phyloP scores from a whole-genome alignment of 2,797 vertebrate genomes.

The Lepus oiostolus region DNA sequence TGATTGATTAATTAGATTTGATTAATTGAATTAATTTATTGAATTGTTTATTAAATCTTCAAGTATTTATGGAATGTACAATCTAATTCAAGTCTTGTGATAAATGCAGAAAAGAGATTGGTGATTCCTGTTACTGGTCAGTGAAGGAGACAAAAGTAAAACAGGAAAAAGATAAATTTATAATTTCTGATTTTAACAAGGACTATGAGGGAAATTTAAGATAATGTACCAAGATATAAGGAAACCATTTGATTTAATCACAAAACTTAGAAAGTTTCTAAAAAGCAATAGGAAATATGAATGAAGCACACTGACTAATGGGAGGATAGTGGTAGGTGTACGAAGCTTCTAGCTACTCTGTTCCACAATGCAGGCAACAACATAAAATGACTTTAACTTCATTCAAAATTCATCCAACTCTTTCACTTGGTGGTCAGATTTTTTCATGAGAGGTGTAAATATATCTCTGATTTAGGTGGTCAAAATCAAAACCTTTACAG shows the following conservation, averaged over 20 bases:
- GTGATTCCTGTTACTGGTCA: not conserved
- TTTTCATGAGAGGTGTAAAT: not conserved
- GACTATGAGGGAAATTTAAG: not conserved
- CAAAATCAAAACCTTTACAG: not conserved
- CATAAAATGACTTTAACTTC: not conserved
- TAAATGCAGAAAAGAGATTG: not conserved
- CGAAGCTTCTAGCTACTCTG: accelerated
- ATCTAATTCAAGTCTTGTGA: not conserved
- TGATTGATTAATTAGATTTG: no score
- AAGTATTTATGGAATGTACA: not conserved
- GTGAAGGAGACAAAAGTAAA: not conserved
- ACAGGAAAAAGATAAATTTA: not conserved
- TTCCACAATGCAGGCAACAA: not conserved
- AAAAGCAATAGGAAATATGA: not conserved
- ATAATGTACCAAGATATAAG: not conserved
- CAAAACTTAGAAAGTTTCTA: not conserved
- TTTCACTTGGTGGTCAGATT: not conserved
- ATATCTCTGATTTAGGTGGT: no score
- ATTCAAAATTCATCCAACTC: not conserved
- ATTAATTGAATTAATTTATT: no score
- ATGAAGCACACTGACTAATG: accelerated
- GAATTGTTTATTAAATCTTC: not conserved
- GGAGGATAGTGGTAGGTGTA: accelerated
- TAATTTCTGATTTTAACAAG: conserved; percentile 4
- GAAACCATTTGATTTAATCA: not conserved